Evolutionary conservation across 2,888 invertebrate genomes (phyloP), one percentile per base, ranked within the genome.

Genomic region (Halictus ligatus): DNA sequence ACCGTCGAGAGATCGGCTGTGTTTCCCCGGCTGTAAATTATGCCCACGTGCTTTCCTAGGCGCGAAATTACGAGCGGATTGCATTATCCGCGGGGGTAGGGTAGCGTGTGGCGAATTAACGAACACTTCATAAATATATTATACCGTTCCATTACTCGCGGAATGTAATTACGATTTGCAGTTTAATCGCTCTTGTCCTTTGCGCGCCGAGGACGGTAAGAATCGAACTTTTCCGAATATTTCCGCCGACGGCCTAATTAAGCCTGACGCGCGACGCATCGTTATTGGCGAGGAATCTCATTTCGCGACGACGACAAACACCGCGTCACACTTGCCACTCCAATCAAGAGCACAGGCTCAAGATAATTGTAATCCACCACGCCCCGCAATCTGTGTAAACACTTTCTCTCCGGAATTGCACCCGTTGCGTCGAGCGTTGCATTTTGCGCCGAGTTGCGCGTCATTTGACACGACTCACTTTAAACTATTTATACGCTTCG

Each of bases 81-180:
- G 83, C 80, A 69, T 86, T 87, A 80, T 69, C 48, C 79, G 71
- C 50, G 60, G n/a, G 67, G 21, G 18, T 12, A 13, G 50, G 48
- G 18, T 12, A 54, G 71, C 43, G 58, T 29, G 48, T 12, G 40
- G 73, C 72, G 48, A 78, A 72, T 78, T 77, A 77, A 35, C 83
- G 71, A 75, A 86, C 75, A 75, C 83, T 80, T 83, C 79, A 83
- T 81, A 85, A 83, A 83, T 83, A 78, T 75, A 80, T 83, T 75
- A 80, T 83, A 75, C 75, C 72, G 54, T 75, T 69, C 64, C 80
- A 83, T 86, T 86, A 80, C 75, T 77, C 78, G 50, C 43, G 75
- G 83, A 83, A 83, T 77, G 86, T 80, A 87, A 87, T 87, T 87
- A 80, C 85, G 81, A 40, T 50, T 81, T 75, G 46, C 54, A 58